Conservation (phyloP, 2,888 invertebrate genomes). For the Chrysolina haemoptera region DNA sequence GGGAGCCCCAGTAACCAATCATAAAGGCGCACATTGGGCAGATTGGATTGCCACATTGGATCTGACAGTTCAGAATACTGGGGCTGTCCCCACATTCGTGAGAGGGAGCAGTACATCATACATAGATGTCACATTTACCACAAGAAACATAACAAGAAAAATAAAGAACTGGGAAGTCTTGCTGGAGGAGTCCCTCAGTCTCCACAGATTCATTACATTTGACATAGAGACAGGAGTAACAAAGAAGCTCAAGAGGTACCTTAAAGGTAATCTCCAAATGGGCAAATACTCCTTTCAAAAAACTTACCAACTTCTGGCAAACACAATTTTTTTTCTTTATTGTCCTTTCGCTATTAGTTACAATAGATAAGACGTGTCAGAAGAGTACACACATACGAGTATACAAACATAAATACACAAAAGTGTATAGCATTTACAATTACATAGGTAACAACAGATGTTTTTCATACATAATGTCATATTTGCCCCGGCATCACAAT, state of each 20-base stretch:
- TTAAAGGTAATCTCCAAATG: not conserved
- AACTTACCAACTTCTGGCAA: too few species aligned
- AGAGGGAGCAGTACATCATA: not conserved
- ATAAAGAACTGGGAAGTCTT: conserved; percentile 9
- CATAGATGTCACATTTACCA: conserved; percentile 13
- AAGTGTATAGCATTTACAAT: too few species aligned
- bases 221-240: not conserved
- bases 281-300: too few species aligned
- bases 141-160: not conserved
- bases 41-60: conserved; percentile 1
- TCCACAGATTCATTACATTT: not conserved
- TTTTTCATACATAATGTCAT: too few species aligned
- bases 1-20: not conserved
- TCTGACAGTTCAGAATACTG: not conserved
- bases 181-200: conserved; percentile 6
- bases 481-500: too few species aligned
- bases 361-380: too few species aligned
- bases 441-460: too few species aligned
- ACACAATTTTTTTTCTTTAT: too few species aligned
- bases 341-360: too few species aligned
- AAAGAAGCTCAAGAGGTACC: not conserved
- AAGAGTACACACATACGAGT: too few species aligned
- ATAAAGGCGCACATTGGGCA: not conserved
- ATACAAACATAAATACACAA: too few species aligned
- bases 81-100: conserved; percentile 15